Conservation (phyloP, 2,888 invertebrate species). For the Mellilla xanthometata region DNA sequence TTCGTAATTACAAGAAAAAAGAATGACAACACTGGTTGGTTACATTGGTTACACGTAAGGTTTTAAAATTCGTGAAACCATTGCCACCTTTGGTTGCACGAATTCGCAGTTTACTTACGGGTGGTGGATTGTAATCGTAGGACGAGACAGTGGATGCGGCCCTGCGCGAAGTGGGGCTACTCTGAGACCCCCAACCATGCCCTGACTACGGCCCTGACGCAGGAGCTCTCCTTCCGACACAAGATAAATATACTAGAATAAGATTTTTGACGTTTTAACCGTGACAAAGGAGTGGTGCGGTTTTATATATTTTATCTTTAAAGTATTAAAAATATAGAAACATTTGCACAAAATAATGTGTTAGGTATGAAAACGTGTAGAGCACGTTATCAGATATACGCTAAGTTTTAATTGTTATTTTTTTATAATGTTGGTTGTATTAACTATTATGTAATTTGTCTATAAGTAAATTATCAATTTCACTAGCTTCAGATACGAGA, state of each 20-base stretch:
- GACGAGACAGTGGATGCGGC: constrained; percentile 97
- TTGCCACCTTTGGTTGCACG: constrained; percentile 10
- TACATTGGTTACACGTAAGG: no score
- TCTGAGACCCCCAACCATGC: constrained; percentile 77
- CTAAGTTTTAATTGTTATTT: no score
- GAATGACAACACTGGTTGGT: no score
- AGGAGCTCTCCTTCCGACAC: constrained; percentile 19
- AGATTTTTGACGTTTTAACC: constrained; percentile 6
- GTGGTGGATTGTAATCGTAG: constrained; percentile 65
- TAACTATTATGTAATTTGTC: no score
- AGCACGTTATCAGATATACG: no score
- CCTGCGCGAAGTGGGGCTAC: constrained; percentile 96
- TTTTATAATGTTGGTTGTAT: no score
- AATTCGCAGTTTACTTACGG: constrained; percentile 40
- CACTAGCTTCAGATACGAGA: no score
- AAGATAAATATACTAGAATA: constrained; percentile 10
- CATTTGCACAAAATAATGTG: no score
- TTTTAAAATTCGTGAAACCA: constrained; percentile 8
- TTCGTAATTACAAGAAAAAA: no score
- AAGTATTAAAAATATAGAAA: no score
- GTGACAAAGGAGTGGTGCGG: constrained; percentile 13
- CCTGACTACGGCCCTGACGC: constrained; percentile 29
- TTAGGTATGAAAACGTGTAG: no score
- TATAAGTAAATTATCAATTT: no score
- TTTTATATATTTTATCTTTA: not conserved